phyloP scores from a whole-genome alignment of 2,113 vertebrate species.

The Xenopus borealis region DNA sequence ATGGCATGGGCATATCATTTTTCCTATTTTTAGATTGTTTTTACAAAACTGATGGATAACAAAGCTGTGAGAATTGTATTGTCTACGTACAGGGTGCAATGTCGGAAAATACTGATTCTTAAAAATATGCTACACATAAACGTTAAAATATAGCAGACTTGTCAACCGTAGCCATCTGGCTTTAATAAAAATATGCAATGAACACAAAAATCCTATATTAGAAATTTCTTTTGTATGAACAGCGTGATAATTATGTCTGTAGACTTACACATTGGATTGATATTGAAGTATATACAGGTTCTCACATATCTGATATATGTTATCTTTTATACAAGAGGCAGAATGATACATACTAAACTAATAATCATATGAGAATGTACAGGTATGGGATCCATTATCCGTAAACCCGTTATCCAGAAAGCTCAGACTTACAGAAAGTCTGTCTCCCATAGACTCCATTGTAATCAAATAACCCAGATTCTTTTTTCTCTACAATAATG shows the following conservation, averaged over 20 bases:
- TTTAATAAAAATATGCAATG: conserved; percentile 31
- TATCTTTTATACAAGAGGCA: conserved; percentile 13
- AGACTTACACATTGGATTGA: no score
- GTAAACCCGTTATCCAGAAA: no score
- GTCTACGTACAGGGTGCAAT: conserved; percentile 35
- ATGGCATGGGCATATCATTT: background rate
- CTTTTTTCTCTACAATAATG: no score
- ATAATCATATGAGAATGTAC: no score
- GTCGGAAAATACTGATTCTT: conserved; percentile 43
- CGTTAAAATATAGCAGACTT: conserved; percentile 42
- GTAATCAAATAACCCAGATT: no score
- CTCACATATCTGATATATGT: background rate
- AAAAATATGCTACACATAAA: conserved; percentile 44
- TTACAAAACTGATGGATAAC: conserved; percentile 39
- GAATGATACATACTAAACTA: background rate
- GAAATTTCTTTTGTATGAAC: conserved; percentile 33
- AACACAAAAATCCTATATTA: conserved; percentile 34
- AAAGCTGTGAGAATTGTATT: conserved; percentile 43
- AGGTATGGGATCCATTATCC: no score
- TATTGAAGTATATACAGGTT: no score
- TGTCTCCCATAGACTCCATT: no score
- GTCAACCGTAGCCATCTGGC: conserved; percentile 42
- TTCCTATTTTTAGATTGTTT: conserved; percentile 34
- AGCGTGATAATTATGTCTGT: background rate
- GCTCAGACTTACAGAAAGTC: no score